phyloP scores from a whole-genome alignment of 2,797 vertebrate genomes.

The Dermochelys coriacea region DNA sequence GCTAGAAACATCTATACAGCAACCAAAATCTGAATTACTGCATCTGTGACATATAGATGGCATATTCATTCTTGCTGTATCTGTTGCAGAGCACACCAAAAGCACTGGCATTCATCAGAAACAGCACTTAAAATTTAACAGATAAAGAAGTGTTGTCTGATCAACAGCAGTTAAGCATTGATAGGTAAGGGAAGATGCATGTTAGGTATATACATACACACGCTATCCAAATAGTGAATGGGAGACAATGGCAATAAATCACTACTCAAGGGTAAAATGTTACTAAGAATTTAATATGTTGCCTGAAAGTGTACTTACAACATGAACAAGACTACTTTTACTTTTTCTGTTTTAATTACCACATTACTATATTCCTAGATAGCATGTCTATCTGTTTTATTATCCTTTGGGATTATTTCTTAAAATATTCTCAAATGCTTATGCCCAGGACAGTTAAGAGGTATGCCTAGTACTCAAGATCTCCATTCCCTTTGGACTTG shows the following conservation, averaged over 20 bases:
- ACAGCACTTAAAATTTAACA: constrained; percentile 68
- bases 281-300: background rate
- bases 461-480: background rate
- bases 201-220: background rate
- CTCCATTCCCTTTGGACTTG: background rate
- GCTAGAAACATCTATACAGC: constrained; percentile 8
- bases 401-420: background rate
- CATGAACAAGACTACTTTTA: background rate
- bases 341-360: background rate
- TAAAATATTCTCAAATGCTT: background rate
- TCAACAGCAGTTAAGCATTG: constrained; percentile 66
- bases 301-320: background rate
- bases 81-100: constrained; percentile 37
- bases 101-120: constrained; percentile 68
- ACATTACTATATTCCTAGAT: background rate
- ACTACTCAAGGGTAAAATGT: background rate
- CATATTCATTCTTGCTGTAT: constrained; percentile 50
- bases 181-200: constrained; percentile 54
- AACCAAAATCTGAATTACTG: background rate
- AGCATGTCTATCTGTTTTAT: background rate
- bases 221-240: background rate
- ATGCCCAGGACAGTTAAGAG: background rate
- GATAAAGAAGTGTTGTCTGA: constrained; percentile 70
- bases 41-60: constrained; percentile 45
- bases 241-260: background rate